Evolutionary conservation across 1,140 invertebrate species (phyloP).

Genomic region (Drosophila tropicalis): DNA sequence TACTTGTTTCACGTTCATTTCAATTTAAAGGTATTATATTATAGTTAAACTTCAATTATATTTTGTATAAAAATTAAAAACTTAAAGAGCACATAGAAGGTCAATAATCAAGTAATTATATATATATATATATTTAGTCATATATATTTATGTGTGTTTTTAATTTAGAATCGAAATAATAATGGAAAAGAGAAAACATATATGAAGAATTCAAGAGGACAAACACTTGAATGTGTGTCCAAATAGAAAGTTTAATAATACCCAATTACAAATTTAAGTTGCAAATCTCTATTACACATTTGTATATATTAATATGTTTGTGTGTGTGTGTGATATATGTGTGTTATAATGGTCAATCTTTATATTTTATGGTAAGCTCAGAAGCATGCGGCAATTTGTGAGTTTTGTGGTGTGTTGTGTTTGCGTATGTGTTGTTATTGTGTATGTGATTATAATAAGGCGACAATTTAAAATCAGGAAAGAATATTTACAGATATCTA

Average conservation of each 20-base stretch:
- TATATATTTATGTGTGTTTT: slow-evolving; percentile 24
- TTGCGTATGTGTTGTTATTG: slow-evolving; percentile 22
- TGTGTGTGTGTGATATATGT: not conserved
- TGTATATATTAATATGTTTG: slow-evolving; percentile 29
- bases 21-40: slow-evolving; percentile 49
- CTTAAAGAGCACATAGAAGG: slow-evolving; percentile 61
- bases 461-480: slow-evolving; percentile 71
- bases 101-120: slow-evolving; percentile 26
- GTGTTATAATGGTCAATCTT: slow-evolving; percentile 31
- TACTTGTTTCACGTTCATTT: slow-evolving; percentile 40
- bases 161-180: slow-evolving; percentile 57
- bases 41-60: slow-evolving; percentile 52
- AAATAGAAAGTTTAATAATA: slow-evolving; percentile 40
- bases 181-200: slow-evolving; percentile 11
- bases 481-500: slow-evolving; percentile 73
- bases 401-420: slow-evolving; percentile 1
- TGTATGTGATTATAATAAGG: slow-evolving; percentile 45
- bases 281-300: slow-evolving; percentile 34
- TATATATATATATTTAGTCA: not conserved
- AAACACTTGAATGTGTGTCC: slow-evolving; percentile 63
- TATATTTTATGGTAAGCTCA: slow-evolving; percentile 57
- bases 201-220: not conserved
- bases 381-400: slow-evolving; percentile 33
- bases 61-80: slow-evolving; percentile 64
- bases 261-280: slow-evolving; percentile 52